Percentiles rank a stretch among this genome's conserved stretches.
Evolutionary conservation across 2,888 invertebrate species (phyloP).

Genomic region (Erebia epiphron): DNA sequence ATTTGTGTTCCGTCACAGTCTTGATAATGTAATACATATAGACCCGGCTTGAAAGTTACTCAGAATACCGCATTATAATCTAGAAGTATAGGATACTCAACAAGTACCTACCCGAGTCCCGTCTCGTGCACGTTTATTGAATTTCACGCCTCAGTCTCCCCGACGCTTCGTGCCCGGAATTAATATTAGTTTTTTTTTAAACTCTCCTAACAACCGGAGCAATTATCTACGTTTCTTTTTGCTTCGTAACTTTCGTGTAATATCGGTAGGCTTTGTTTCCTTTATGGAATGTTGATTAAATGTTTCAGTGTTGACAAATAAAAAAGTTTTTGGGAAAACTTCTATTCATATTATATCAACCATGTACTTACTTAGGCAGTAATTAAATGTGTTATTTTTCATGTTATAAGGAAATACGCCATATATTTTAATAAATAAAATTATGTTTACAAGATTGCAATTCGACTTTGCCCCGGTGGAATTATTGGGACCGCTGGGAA

Average conservation of each 20-base stretch:
- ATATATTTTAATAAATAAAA: no score
- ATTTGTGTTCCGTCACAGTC: no score
- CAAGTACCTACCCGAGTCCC: slow-evolving; percentile 49
- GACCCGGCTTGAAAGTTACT: background rate
- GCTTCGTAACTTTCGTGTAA: slow-evolving; percentile 22
- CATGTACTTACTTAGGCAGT: no score
- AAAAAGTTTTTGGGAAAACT: background rate
- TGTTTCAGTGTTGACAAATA: background rate
- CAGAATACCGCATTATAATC: slow-evolving; percentile 40
- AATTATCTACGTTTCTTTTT: slow-evolving; percentile 37
- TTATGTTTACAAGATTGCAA: no score
- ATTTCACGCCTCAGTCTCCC: slow-evolving; percentile 60
- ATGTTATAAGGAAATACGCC: no score
- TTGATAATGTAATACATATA: no score
- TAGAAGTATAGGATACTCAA: slow-evolving; percentile 47
- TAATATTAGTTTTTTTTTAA: slow-evolving; percentile 49
- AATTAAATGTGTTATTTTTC: no score
- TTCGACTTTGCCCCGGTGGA: no score
- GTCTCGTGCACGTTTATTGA: slow-evolving; percentile 61
- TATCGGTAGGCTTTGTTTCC: slow-evolving; percentile 13
- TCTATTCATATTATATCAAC: no score
- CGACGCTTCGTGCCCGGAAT: slow-evolving; percentile 56
- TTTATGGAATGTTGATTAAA: slow-evolving; percentile 24
- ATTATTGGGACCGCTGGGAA: no score
- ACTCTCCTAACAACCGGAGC: slow-evolving; percentile 37